Percentiles rank a stretch among this genome's conserved stretches.
Evolutionary conservation across 1,140 invertebrate genomes (phyloP).

Genomic region (Nomia melanderi): DNA sequence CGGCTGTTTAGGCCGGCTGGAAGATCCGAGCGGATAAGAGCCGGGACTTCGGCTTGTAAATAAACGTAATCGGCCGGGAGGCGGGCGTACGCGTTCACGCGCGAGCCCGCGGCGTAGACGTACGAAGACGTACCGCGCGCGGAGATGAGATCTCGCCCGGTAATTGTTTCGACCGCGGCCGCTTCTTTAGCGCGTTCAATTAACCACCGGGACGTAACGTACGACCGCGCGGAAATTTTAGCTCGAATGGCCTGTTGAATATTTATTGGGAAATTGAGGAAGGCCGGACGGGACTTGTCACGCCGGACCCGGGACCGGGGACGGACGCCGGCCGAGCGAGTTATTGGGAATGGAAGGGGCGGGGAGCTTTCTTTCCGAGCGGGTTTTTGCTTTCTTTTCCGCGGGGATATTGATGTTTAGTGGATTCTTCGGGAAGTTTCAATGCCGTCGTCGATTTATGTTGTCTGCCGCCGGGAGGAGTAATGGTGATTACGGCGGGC

Average conservation of each 20-base stretch:
- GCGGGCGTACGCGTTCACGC: constrained; percentile 25
- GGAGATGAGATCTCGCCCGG: constrained; percentile 11
- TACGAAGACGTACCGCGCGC: neutral
- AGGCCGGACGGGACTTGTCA: neutral
- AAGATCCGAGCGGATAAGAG: constrained; percentile 49
- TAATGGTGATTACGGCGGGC: too few species aligned
- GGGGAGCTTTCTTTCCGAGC: neutral
- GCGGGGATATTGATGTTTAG: too few species aligned
- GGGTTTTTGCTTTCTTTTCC: too few species aligned
- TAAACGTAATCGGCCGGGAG: constrained; percentile 44
- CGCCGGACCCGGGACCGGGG: neutral
- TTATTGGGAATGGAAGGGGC: neutral
- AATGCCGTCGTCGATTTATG: too few species aligned
- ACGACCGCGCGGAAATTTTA: neutral
- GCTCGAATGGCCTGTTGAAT: constrained; percentile 10
- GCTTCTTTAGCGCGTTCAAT: constrained; percentile 25
- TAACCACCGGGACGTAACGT: constrained; percentile 11
- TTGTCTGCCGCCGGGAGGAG: too few species aligned
- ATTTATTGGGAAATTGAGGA: constrained; percentile 22
- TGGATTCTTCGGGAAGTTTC: too few species aligned
- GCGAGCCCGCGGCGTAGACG: neutral
- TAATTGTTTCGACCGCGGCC: constrained; percentile 33
- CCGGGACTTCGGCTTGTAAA: constrained; percentile 39
- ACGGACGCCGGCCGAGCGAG: neutral
- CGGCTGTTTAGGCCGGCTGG: constrained; percentile 43